A percentile compares a stretch with the other conserved stretches of the same genome.
These are phyloP conservation scores for Litoditis marina DNA, from an alignment of 2,888 invertebrate species.

Conservation along the genomic window DNA sequence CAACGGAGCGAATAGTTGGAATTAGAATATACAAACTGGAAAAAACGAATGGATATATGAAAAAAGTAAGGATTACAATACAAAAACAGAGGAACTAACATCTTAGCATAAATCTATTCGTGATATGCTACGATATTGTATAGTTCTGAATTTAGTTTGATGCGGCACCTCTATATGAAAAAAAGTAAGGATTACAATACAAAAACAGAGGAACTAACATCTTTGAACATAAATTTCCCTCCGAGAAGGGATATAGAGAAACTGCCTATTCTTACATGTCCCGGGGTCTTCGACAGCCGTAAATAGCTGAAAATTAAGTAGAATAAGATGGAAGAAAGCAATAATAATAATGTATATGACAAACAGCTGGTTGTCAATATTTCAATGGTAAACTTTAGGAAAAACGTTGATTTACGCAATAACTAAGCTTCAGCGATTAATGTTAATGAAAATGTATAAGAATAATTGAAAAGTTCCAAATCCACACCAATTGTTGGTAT, in stretches of 20 bases:
- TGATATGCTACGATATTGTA: too few species aligned
- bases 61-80: not conserved
- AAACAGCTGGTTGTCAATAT: too few species aligned
- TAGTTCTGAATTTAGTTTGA: too few species aligned
- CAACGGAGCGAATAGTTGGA: conserved; percentile 87
- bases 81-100: conserved; percentile 12
- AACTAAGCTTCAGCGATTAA: too few species aligned
- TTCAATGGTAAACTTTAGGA: too few species aligned
- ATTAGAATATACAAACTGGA: conserved; percentile 77
- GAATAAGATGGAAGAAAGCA: not conserved
- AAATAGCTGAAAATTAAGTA: conserved; percentile 23
- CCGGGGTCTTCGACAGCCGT: conserved; percentile 34
- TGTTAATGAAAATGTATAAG: too few species aligned
- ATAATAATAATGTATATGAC: too few species aligned
- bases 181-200: not conserved
- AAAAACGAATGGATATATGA: conserved; percentile 61
- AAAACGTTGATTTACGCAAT: too few species aligned
- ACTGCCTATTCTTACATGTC: conserved; percentile 70
- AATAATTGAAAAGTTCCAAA: too few species aligned
- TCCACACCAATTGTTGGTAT: too few species aligned
- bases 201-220: conserved; percentile 62
- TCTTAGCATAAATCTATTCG: conserved; percentile 78
- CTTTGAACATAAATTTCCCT: conserved; percentile 96
- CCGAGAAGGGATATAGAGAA: conserved; percentile 90
- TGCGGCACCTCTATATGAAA: not conserved